Conservation (phyloP, 2,888 invertebrate genomes). For the Liopterus haemorrhoidalis region DNA sequence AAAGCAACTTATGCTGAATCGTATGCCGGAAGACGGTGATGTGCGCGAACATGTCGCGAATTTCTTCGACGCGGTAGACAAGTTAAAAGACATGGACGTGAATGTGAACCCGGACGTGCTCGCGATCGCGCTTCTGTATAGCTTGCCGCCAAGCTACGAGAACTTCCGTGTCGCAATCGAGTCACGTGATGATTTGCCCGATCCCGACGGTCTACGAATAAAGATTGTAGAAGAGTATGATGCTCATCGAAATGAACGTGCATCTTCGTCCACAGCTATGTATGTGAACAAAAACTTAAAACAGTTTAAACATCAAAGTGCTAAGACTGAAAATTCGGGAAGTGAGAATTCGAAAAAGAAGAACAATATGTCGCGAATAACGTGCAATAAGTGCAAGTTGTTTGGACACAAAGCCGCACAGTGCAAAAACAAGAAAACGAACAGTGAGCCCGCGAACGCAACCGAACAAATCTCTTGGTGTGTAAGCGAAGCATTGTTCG, state of each 20-base stretch:
- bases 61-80: constrained; percentile 39
- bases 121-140: constrained; percentile 37
- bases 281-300: constrained; percentile 3
- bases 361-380: constrained; percentile 2
- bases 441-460: constrained; percentile 2
- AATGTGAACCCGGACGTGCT: constrained; percentile 24
- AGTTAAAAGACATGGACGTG: constrained; percentile 36
- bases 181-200: constrained; percentile 35
- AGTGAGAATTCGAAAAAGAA: constrained; percentile 13
- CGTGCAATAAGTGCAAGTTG: constrained; percentile 9
- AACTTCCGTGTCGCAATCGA: constrained; percentile 38
- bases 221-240: constrained; percentile 33
- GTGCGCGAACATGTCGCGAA: constrained; percentile 35
- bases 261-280: constrained; percentile 5
- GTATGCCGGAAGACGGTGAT: constrained; percentile 34
- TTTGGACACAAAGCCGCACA: constrained; percentile 14
- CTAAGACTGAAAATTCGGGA: constrained; percentile 9
- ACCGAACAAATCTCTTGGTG: background rate
- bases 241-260: constrained; percentile 22
- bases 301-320: constrained; percentile 2
- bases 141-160: constrained; percentile 34
- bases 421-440: constrained; percentile 8
- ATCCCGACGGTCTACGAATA: constrained; percentile 29
- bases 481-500: constrained; percentile 4
- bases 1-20: constrained; percentile 35